Evolutionary conservation across 2,113 vertebrate species (phyloP).

Genomic region (Hippocampus abdominalis): DNA sequence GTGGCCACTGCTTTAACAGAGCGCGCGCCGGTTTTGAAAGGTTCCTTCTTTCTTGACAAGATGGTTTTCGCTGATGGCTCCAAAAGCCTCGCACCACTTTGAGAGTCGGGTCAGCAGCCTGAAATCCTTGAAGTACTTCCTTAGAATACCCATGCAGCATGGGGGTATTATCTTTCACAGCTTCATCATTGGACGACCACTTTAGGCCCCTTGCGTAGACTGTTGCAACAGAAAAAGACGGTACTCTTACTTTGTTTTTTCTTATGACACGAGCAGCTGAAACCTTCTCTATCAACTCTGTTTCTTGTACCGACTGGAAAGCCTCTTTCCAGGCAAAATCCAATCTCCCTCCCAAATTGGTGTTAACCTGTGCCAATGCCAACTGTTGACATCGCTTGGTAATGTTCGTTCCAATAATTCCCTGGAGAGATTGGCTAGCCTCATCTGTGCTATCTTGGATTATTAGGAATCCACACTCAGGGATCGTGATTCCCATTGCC

Average conservation of each 20-base stretch:
- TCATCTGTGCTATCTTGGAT: too few species aligned
- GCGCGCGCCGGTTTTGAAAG: not conserved
- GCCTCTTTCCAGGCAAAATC: slow-evolving; percentile 1
- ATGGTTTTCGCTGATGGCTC: not conserved
- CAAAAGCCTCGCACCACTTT: not conserved
- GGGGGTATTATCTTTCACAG: slow-evolving; percentile 6
- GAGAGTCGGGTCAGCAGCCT: too few species aligned
- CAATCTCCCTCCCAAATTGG: not conserved
- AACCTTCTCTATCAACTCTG: not conserved
- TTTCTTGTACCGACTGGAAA: not conserved
- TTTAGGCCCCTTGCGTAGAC: not conserved
- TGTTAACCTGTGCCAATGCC: too few species aligned
- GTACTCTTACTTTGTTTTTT: not conserved
- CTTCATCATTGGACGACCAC: too few species aligned
- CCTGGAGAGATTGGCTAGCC: too few species aligned
- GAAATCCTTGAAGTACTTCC: not conserved
- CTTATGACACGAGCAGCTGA: not conserved
- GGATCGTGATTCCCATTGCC: too few species aligned
- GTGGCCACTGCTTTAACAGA: not conserved
- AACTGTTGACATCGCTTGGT: too few species aligned
- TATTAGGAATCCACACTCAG: too few species aligned
- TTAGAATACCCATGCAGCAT: slow-evolving; percentile 7
- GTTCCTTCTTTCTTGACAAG: not conserved
- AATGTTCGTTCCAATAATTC: too few species aligned
- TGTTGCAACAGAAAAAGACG: not conserved